A percentile compares a stretch with the other conserved stretches of the same genome.
Evolutionary conservation across 2,888 invertebrate species (phyloP).

Genomic region (Drosophila anomalipes): DNA sequence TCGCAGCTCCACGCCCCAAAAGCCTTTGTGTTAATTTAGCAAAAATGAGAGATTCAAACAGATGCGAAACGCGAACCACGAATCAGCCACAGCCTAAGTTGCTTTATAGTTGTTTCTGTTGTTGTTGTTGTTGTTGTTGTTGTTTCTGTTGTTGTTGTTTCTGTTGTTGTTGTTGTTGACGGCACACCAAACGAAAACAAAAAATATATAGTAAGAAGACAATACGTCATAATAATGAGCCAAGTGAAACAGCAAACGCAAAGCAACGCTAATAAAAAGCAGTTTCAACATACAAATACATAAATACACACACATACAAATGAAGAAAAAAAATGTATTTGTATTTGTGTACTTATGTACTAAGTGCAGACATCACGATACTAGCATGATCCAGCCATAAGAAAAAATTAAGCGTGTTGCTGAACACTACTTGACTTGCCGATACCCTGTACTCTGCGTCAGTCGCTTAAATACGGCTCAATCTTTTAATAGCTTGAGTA

Average conservation of each 20-base stretch:
- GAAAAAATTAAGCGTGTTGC: constrained; percentile 1
- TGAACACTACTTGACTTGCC: not conserved
- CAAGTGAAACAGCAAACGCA: constrained; percentile 56
- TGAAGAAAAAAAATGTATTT: not conserved
- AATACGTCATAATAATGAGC: constrained; percentile 74
- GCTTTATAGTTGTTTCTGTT: constrained; percentile 25
- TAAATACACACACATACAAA: constrained; percentile 2
- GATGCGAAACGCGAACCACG: constrained; percentile 55
- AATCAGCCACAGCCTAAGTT: constrained; percentile 33
- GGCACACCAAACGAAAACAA: constrained; percentile 9
- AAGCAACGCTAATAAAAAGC: constrained; percentile 54
- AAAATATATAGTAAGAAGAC: constrained; percentile 28
- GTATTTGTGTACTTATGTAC: constrained; percentile 15
- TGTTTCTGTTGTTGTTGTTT: no score
- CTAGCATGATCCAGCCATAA: constrained; percentile 34
- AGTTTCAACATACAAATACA: constrained; percentile 49
- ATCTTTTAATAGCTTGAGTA: not conserved
- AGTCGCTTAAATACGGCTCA: not conserved
- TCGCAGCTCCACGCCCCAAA: constrained; percentile 33
- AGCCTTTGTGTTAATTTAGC: constrained; percentile 65
- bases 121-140: constrained; percentile 19
- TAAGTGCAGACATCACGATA: constrained; percentile 52
- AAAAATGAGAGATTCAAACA: constrained; percentile 51
- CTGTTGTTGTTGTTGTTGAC: constrained; percentile 19
- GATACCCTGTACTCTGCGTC: constrained; percentile 10